Evolutionary conservation across 2,113 vertebrate species (phyloP).

Genomic region (Neogobius melanostomus): DNA sequence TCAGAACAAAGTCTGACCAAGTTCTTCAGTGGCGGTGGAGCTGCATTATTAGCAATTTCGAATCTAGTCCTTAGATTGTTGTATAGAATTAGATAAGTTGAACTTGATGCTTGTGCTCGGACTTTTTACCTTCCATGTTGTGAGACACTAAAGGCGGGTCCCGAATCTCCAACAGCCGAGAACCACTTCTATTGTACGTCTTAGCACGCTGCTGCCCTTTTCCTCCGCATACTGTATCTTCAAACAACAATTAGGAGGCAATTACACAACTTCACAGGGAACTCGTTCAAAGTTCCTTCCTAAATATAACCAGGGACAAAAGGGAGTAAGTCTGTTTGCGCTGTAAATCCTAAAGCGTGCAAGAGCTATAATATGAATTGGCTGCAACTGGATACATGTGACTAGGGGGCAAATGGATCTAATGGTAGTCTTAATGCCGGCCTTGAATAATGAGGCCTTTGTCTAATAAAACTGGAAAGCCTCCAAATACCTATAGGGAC

Average conservation of each 20-base stretch:
- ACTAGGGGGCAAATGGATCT: slow-evolving; percentile 74
- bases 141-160: no score
- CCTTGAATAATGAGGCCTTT: slow-evolving; percentile 77
- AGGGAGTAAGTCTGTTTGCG: slow-evolving; percentile 63
- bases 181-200: background rate
- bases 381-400: slow-evolving; percentile 74
- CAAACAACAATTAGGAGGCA: slow-evolving; percentile 18
- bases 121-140: no score
- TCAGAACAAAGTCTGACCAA: no score
- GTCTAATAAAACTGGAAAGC: slow-evolving; percentile 79
- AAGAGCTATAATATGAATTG: slow-evolving; percentile 73
- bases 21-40: no score
- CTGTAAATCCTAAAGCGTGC: slow-evolving; percentile 66
- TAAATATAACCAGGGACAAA: slow-evolving; percentile 58
- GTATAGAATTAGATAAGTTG: no score
- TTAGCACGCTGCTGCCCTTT: background rate
- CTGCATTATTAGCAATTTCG: no score
- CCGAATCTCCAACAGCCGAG: no score
- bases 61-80: no score
- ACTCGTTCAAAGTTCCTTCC: slow-evolving; percentile 38
- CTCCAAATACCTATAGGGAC: slow-evolving; percentile 79
- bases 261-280: slow-evolving; percentile 40
- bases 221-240: background rate
- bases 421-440: slow-evolving; percentile 68
- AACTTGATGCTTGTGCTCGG: no score